Evolutionary conservation across 2,888 invertebrate genomes (phyloP).

Genomic region (Serripes groenlandicus): DNA sequence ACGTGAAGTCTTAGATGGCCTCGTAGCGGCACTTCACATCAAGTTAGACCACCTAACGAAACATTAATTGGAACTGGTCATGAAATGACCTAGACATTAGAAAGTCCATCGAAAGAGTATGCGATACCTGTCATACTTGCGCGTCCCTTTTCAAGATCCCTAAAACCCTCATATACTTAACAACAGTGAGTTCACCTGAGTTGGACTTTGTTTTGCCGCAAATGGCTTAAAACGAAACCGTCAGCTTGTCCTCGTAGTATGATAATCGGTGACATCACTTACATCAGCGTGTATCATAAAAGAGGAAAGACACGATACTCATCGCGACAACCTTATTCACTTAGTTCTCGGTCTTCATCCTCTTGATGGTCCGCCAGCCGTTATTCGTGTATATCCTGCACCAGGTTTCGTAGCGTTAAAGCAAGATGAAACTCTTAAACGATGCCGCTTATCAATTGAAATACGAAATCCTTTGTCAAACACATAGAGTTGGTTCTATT

Average conservation of each 20-base stretch:
- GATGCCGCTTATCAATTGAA: not conserved
- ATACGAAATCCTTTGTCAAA: conserved; percentile 61
- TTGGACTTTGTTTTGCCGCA: too few species aligned
- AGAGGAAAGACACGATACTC: too few species aligned
- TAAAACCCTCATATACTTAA: too few species aligned
- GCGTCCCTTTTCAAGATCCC: conserved; percentile 31
- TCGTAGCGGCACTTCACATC: conserved; percentile 18
- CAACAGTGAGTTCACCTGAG: too few species aligned
- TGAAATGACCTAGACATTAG: conserved; percentile 51
- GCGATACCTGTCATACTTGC: conserved; percentile 29
- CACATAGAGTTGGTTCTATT: conserved; percentile 3
- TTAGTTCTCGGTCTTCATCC: too few species aligned
- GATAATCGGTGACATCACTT: too few species aligned
- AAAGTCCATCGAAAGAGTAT: conserved; percentile 38
- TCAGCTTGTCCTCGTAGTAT: too few species aligned
- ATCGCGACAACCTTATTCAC: too few species aligned
- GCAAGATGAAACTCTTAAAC: not conserved
- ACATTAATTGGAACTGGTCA: conserved; percentile 52
- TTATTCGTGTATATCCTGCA: conserved; percentile 67
- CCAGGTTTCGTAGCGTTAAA: conserved; percentile 53
- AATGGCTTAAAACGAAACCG: too few species aligned
- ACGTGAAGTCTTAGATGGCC: conserved; percentile 11
- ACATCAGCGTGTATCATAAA: too few species aligned
- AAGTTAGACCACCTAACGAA: conserved; percentile 50
- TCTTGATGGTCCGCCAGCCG: conserved; percentile 12